phyloP scores from a whole-genome alignment of 2,113 vertebrate species.

The Chlorodrepanis virens region DNA sequence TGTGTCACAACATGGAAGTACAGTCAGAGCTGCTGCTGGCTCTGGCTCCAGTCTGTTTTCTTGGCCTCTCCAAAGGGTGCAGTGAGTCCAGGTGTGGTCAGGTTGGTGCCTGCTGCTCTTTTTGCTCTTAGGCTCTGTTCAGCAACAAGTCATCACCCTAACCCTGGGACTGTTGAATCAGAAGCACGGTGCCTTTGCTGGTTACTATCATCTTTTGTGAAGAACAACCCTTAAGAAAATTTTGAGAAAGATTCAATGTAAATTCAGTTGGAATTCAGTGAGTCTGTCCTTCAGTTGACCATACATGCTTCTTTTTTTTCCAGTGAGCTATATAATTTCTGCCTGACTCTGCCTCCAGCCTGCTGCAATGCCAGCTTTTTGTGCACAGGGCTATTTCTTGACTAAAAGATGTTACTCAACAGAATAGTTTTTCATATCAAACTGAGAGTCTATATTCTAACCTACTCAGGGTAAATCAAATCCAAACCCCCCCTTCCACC shows the following conservation, averaged over 20 bases:
- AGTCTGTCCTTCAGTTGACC: not conserved
- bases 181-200: conserved; percentile 56
- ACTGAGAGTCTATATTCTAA: conserved; percentile 72
- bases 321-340: conserved; percentile 13
- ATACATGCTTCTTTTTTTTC: not conserved
- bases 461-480: conserved; percentile 80
- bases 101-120: conserved; percentile 3
- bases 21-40: not conserved
- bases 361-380: conserved; percentile 70
- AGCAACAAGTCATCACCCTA: not conserved
- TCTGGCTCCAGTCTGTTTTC: not conserved
- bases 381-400: conserved; percentile 63
- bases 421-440: conserved; percentile 66
- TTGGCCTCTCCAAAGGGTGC: not conserved
- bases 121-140: not conserved
- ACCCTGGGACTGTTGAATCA: not conserved
- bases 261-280: not conserved
- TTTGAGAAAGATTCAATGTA: not conserved
- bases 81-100: not conserved
- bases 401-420: conserved; percentile 41
- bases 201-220: conserved; percentile 29
- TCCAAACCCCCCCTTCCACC: conserved; percentile 71
- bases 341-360: conserved; percentile 48
- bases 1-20: not conserved
- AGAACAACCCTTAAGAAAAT: conserved; percentile 1